Percentiles rank a stretch among this genome's conserved stretches.
Evolutionary conservation across 2,888 invertebrate species (phyloP).

Genomic region (Ommatoiulus sabulosus): DNA sequence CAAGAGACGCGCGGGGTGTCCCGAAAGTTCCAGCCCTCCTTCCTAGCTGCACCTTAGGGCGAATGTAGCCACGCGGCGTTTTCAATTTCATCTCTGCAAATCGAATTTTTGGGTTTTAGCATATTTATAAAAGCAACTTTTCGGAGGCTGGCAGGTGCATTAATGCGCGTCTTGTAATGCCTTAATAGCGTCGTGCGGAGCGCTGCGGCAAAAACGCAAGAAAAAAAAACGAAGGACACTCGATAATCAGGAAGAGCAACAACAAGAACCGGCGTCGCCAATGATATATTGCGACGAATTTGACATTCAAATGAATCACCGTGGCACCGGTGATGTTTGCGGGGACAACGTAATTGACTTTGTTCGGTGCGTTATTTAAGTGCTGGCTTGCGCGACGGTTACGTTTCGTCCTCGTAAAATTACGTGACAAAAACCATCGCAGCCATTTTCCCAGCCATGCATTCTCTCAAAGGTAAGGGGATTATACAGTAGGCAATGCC

Average conservation of each 20-base stretch:
- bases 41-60: neutral
- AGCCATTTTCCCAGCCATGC: too few relatives aligned
- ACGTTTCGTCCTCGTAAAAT: neutral
- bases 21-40: neutral
- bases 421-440: too few relatives aligned
- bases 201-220: neutral
- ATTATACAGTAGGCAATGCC: too few relatives aligned
- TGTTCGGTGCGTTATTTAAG: neutral
- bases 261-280: neutral
- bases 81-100: neutral
- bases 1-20: neutral
- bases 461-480: too few relatives aligned
- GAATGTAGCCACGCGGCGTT: neutral
- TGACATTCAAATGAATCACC: constrained; percentile 24
- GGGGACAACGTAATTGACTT: neutral
- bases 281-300: constrained; percentile 12
- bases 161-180: constrained; percentile 21
- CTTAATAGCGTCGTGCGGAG: neutral
- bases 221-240: constrained; percentile 16
- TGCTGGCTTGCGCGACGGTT: neutral
- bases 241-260: constrained; percentile 21
- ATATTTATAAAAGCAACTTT: constrained; percentile 21
- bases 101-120: constrained; percentile 2
- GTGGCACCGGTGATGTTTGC: neutral
- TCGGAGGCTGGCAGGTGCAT: constrained; percentile 28